Evolutionary conservation across 92 coral and sea anemone genomes (phyloP), one percentile per base, ranked within the genome.

Genomic region (Siderastrea siderea): DNA sequence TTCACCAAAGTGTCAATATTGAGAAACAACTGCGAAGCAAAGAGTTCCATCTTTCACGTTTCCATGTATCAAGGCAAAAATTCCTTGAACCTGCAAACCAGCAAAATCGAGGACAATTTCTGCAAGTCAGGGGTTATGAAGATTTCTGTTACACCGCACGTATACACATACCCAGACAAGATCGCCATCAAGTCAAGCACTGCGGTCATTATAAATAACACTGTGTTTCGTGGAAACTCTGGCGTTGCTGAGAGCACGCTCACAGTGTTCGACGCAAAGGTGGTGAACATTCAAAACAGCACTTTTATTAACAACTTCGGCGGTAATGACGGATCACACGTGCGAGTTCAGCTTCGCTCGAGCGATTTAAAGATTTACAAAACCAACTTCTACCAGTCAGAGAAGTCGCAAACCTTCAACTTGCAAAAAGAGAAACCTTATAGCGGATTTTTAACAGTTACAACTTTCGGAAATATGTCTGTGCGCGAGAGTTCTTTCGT

Each of bases 191-290:
- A 7, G 1, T 6, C 63, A 2, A 8, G 62, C n/a, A 8, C 54
- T 5, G 50, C 0, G 17, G 71, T 73, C 1, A 51, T 38, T 7
- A 19, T 84, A 8, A 48, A 73, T n/a, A 50, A 74, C 19, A 60
- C 87, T 5, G 80, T 71, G 14, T 84, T 84, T 44, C 74, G 80
- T 6, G 80, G 64, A 15, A 84, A 84, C 17, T 59, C 72, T n/a
- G 87, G 87, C 13, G 73, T 61, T 5, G 4, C 64, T 3, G 48
- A 62, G 50, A 74, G 80, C 64, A 2, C 80, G 10, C 63, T 84
- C 3, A 50, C 74, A 4, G 15, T 80, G 17, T 0, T 3, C 19
- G 63, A 63, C 44, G 59, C 48, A 4, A 12, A 68, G 9, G 7
- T n/a, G 47, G 67, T 80, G 50, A 38, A 6, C 7, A 80, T 80